Evolutionary conservation across 2,888 invertebrate genomes (phyloP), one percentile per base, ranked within the genome.

Genomic region (Onthophagus sagittarius): DNA sequence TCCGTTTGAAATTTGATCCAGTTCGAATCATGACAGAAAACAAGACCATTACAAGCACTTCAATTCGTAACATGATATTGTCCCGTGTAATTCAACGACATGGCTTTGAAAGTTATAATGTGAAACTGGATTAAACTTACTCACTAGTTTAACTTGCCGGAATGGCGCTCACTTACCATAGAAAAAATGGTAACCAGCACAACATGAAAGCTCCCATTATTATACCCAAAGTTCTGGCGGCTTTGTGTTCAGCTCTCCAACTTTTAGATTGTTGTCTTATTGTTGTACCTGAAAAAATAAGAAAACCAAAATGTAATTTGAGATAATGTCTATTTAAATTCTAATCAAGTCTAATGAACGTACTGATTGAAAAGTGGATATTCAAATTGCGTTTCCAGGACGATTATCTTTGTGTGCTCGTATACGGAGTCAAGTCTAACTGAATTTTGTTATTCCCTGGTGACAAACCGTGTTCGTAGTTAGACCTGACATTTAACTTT

Each of bases 171-270:
- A 72, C 73, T 73, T 89, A 97, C 97, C 97, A 97, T 63, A 95
- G 89, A 88, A 98, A 98, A 90, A 98, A 98, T 71, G 98, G 98
- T 80, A 97, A 88, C 96, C 97, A 98, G 85, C 98, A 98, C 73
- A 97, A 87, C 78, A 98, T 89, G 86, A 98, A 98, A 32, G 95
- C 96, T 62, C 97, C 97, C 91, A 98, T 97, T 79, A 98, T 97
- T 81, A 98, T 96, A 78, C 98, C 98, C 63, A 98, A 89, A 70
- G 98, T 98, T 81, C 97, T 91, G 63, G 98, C 98, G 0, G 97
- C 97, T 84, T 96, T 95, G 86, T 95, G 95, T 82, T 95, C 96
- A 5, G 94, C 94, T 76, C 94, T 88, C 94, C 94, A 95, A 77
- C 94, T 94, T 85, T 93, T 93, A 39, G 88, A 86, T 78, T 91